Conservation (phyloP, 2,113 vertebrate species). For the Eonycteris spelaea region DNA sequence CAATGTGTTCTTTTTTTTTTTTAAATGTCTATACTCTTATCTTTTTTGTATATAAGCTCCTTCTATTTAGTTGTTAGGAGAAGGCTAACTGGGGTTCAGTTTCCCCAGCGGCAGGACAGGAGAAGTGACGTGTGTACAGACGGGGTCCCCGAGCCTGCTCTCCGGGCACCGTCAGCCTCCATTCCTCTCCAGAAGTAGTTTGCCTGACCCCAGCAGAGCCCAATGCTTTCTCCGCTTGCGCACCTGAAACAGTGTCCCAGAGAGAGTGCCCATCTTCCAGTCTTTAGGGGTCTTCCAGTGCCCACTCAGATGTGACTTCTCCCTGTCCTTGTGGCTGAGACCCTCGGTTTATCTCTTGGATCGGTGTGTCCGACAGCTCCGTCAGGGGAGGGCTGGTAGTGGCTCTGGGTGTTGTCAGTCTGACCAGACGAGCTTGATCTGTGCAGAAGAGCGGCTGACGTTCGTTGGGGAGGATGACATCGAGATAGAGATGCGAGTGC, state of each 20-base stretch:
- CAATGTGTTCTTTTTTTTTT: background rate
- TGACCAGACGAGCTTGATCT: background rate
- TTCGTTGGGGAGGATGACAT: slow-evolving; percentile 77
- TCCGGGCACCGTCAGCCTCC: background rate
- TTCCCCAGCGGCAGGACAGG: background rate
- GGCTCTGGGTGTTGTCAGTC: background rate
- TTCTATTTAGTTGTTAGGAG: background rate
- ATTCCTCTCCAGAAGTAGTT: background rate
- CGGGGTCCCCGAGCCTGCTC: background rate
- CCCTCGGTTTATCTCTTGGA: background rate
- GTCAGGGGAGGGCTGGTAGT: background rate
- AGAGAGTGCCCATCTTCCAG: background rate
- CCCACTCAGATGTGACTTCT: background rate
- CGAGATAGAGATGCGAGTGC: slow-evolving; percentile 73
- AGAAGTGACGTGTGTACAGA: background rate
- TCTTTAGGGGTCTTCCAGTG: background rate
- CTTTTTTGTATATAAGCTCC: background rate
- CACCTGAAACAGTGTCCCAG: background rate
- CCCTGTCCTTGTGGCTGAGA: background rate
- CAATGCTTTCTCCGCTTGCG: background rate
- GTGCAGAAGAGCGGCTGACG: slow-evolving; percentile 66
- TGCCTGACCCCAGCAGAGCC: background rate
- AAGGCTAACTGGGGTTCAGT: background rate
- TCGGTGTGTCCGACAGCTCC: background rate
- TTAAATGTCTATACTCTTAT: background rate